Conservation (phyloP, 2,797 vertebrate species). For the Danio kyathit region DNA sequence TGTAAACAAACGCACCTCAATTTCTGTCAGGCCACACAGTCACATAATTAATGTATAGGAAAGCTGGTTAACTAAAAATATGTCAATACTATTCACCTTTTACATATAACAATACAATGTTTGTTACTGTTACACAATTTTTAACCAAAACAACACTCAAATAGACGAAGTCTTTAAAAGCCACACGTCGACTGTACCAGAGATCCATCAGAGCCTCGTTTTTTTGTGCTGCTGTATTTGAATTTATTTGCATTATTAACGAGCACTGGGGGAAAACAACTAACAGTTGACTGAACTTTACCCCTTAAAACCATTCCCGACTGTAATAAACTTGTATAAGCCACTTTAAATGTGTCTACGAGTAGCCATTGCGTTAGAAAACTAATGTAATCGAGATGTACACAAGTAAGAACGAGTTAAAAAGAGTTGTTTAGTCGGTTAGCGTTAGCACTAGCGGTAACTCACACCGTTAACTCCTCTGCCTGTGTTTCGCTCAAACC, state of each 20-base stretch:
- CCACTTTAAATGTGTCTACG: neutral
- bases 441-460: slow-evolving; percentile 40
- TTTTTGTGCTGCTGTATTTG: neutral
- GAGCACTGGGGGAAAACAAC: neutral
- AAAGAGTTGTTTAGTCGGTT: neutral
- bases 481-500: neutral
- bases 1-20: neutral
- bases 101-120: neutral
- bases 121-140: neutral
- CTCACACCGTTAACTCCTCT: neutral
- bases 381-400: rapidly evolving
- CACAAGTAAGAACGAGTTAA: neutral
- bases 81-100: neutral
- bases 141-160: too few relatives aligned
- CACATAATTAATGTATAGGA: neutral
- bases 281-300: neutral
- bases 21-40: neutral
- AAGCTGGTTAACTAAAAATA: neutral
- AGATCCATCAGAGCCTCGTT: neutral
- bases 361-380: neutral
- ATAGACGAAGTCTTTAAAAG: too few relatives aligned
- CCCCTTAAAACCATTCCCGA: neutral
- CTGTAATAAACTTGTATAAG: neutral
- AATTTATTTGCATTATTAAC: slow-evolving; percentile 37
- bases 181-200: neutral